Evolutionary conservation across 2,113 vertebrate species (phyloP).

Genomic region (Dasyornis broadbenti): DNA sequence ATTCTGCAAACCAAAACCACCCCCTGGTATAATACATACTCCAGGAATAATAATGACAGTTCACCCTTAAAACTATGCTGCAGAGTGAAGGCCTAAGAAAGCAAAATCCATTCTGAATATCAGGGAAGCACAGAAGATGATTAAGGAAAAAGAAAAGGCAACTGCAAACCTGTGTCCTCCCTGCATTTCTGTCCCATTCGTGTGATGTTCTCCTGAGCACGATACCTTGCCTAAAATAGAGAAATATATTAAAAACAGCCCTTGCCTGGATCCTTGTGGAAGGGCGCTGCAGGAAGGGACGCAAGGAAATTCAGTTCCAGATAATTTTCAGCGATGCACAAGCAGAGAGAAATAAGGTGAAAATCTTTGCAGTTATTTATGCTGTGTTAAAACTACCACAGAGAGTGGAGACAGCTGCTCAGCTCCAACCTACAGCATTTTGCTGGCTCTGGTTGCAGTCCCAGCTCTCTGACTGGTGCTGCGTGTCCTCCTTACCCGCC

Average conservation of each 20-base stretch:
- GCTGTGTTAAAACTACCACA: not conserved
- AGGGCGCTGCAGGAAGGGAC: not conserved
- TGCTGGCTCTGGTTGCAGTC: not conserved
- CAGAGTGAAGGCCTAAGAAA: not conserved
- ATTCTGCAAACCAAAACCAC: not conserved
- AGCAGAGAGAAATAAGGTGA: not conserved
- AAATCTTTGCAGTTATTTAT: not conserved
- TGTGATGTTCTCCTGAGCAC: not conserved
- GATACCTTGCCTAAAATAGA: not conserved
- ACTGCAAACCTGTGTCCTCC: not conserved
- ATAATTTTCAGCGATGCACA: not conserved
- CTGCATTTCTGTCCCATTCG: accelerated
- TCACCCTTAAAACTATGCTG: not conserved
- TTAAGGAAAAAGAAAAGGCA: not conserved
- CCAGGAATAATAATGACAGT: not conserved
- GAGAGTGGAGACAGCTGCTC: not conserved
- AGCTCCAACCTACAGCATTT: not conserved
- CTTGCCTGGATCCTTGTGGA: not conserved
- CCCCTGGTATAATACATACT: not conserved
- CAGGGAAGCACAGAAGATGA: not conserved
- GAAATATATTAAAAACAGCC: not conserved
- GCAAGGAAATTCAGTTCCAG: not conserved
- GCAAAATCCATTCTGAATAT: not conserved
- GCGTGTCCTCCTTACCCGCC: not conserved
- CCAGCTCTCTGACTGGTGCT: not conserved